Evolutionary conservation across 2,888 invertebrate species (phyloP).

Genomic region (Entomobrya proxima): DNA sequence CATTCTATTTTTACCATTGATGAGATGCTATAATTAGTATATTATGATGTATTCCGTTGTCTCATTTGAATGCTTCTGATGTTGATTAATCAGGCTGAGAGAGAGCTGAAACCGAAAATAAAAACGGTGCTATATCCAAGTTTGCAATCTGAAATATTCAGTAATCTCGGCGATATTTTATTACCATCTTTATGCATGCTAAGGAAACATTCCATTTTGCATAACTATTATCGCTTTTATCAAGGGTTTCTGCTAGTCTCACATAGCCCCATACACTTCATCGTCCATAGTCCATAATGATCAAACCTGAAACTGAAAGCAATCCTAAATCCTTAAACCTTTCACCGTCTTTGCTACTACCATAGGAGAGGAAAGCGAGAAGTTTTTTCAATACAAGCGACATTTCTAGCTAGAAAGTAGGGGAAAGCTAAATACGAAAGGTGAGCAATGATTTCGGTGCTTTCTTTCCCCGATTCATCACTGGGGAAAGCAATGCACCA

Average conservation of each 20-base stretch:
- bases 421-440: too few species aligned
- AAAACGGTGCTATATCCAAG: conserved; percentile 18
- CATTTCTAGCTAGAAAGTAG: neutral
- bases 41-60: neutral
- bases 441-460: too few species aligned
- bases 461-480: neutral
- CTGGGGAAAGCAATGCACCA: neutral
- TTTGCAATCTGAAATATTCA: neutral
- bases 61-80: neutral
- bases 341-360: neutral
- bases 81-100: neutral
- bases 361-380: neutral
- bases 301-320: too few species aligned
- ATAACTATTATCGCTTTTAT: neutral
- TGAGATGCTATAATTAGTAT: too few species aligned
- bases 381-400: conserved; percentile 1
- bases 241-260: too few species aligned
- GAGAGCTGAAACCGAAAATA: neutral
- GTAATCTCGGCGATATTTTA: neutral
- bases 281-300: neutral
- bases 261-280: too few species aligned
- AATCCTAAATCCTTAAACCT: too few species aligned
- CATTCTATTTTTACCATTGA: neutral
- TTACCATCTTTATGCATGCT: neutral
- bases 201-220: conserved; percentile 1